Base-by-base conservation (phyloP, 2,888 invertebrate genomes). In the Prosopocoilus inquinatus region DNA sequence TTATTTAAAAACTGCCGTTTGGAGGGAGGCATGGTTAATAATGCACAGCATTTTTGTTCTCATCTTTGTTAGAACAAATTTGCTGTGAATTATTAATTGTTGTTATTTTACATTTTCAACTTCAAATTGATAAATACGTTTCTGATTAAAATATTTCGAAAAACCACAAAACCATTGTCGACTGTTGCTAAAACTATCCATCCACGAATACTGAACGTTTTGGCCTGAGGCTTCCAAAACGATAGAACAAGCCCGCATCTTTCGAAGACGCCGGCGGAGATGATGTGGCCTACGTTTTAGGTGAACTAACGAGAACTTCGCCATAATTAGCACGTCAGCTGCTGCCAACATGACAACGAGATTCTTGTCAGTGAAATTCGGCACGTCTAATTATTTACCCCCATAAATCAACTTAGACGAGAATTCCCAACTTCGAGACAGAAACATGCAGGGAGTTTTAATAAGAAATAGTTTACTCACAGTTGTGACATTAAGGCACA, bases 291-390 rank as follows among this genome's bases (percentile, higher is more conserved):
- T 11, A 28, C 46, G 32, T 46, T 46, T 32, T n/a, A 46, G 28
- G 46, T 32, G 46, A 46, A 46, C 32, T 32, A 28, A 32, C 5
- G 32, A 16, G 46, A 43, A 43, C 13, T 46, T 44, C 35, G 7
- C 11, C 9, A 32, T 41, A 41, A 41, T 41, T 50, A 20, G 50
- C 20, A 13, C 32, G 41, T 41, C 50, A 50, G 50, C 41, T 50
- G 50, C 41, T 41, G 43, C 43, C 41, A 50, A 41, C 41, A 32
- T 46, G 46, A 46, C 43, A n/a, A n/a, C 32, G 50, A 41, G 41
- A 50, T 41, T 33, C 9, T 41, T 33, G 50, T 28, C 48, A 20
- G 20, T 20, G 20, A 34, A 48, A 47, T 9, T 35, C 38, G 50
- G 32, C 38, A 50, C 38, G 50, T 50, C 39, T 50, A 47, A 47